These are phyloP conservation scores for Eretmocerus hayati DNA, from an alignment of 2,888 invertebrate species.

Conservation along the genomic window DNA sequence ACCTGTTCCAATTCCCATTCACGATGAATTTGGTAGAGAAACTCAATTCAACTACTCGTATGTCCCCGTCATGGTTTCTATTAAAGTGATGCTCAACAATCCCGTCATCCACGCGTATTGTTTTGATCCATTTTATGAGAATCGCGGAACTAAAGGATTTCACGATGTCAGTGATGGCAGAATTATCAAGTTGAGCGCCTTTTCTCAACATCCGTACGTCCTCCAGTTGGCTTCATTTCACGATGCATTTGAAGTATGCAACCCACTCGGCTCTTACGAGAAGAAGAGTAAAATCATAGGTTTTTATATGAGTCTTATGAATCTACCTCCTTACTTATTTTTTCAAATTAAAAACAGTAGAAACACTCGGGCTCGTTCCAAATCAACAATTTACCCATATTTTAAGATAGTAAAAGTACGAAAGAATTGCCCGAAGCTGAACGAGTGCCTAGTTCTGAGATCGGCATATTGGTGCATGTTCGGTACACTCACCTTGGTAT, in stretches of 20 bases:
- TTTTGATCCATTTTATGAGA: too few relatives aligned
- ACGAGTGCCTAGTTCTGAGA: too few relatives aligned
- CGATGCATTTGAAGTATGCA: conserved; percentile 32
- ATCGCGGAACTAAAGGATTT: not conserved
- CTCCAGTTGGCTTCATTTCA: conserved; percentile 27
- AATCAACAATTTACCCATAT: too few relatives aligned
- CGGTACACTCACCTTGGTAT: too few relatives aligned
- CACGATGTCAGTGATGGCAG: not conserved
- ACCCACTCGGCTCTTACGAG: conserved; percentile 29
- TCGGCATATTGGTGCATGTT: too few relatives aligned
- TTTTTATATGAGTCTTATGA: conserved; percentile 27
- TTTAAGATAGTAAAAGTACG: too few relatives aligned
- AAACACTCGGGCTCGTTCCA: too few relatives aligned
- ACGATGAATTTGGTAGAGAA: not conserved
- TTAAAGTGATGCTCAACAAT: not conserved
- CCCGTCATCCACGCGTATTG: not conserved
- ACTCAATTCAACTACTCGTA: not conserved
- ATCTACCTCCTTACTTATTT: conserved; percentile 25
- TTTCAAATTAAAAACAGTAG: too few relatives aligned
- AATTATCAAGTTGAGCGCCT: not conserved
- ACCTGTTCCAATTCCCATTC: not conserved
- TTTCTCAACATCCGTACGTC: not conserved
- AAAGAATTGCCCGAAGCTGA: too few relatives aligned
- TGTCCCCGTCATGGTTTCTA: not conserved
- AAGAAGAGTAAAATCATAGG: conserved; percentile 30